These are phyloP conservation scores for Chrysodeixis includens DNA, from an alignment of 2,888 invertebrate species.

Conservation along the genomic window DNA sequence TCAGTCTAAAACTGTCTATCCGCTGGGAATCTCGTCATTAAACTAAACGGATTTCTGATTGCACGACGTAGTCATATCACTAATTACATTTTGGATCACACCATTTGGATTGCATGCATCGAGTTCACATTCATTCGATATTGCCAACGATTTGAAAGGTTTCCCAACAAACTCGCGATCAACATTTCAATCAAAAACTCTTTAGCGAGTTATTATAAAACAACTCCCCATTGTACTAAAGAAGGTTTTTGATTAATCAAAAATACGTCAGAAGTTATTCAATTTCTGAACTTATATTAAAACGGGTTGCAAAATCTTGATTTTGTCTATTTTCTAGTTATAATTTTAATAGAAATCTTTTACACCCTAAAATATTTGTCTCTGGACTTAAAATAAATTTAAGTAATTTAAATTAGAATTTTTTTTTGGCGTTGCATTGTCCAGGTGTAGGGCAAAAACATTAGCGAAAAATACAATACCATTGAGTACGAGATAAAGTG, in stretches of 20 bases:
- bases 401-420: too few species aligned
- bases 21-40: neutral
- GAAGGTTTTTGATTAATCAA: neutral
- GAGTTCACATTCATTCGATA: neutral
- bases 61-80: neutral
- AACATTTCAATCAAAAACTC: neutral
- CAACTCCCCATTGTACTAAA: neutral
- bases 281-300: conserved; percentile 1
- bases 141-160: neutral
- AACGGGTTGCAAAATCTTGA: neutral
- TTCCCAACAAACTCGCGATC: neutral
- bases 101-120: neutral
- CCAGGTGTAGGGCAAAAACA: too few species aligned
- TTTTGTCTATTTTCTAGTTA: neutral
- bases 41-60: neutral
- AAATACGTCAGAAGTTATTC: conserved; percentile 3
- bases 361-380: too few species aligned
- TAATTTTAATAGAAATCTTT: neutral
- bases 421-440: too few species aligned
- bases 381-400: too few species aligned
- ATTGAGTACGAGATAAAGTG: too few species aligned
- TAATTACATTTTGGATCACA: conserved; percentile 7
- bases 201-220: neutral
- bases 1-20: conserved; percentile 4
- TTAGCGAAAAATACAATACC: too few species aligned